A percentile compares a stretch with the other conserved stretches of the same genome.
Conservation (phyloP, 2,113 vertebrate genomes). For the Lampris megalopsis region DNA sequence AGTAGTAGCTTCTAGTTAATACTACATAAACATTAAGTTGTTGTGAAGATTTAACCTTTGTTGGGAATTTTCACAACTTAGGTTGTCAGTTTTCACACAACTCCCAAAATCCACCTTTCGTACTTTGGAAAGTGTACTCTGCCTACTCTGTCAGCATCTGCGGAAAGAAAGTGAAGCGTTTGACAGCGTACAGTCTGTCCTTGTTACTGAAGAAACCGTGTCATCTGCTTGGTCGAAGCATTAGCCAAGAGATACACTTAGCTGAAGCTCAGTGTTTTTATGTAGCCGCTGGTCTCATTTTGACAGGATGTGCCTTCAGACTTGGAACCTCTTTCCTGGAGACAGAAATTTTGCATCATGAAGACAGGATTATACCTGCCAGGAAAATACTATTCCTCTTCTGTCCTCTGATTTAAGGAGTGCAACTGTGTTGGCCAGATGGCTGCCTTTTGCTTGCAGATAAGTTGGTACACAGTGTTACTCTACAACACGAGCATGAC, state of each 20-base stretch:
- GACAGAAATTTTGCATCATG: background rate
- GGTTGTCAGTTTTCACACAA: too few species aligned
- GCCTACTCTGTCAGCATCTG: too few species aligned
- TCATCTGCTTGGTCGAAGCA: slow-evolving; percentile 5
- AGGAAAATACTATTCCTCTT: slow-evolving; percentile 16
- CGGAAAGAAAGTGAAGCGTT: too few species aligned
- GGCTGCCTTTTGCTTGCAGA: slow-evolving; percentile 38
- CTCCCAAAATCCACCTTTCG: too few species aligned
- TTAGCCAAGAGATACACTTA: background rate
- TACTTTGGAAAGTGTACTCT: too few species aligned
- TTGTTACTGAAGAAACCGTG: slow-evolving; percentile 13
- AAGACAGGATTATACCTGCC: background rate
- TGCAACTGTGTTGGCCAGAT: slow-evolving; percentile 11
- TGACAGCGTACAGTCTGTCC: too few species aligned
- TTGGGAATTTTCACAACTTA: too few species aligned
- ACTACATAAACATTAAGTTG: too few species aligned
- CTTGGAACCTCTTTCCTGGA: background rate
- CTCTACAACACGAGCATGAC: slow-evolving; percentile 61
- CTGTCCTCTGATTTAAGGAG: background rate
- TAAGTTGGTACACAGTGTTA: slow-evolving; percentile 42
- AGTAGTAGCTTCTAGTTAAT: too few species aligned
- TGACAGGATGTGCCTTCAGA: background rate
- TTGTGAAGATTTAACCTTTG: too few species aligned
- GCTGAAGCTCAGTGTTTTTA: background rate
- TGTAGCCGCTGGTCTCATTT: background rate